A percentile compares a stretch with the other conserved stretches of the same genome.
Evolutionary conservation across 2,888 invertebrate genomes (phyloP).

Genomic region (Stenichneumon culpator): DNA sequence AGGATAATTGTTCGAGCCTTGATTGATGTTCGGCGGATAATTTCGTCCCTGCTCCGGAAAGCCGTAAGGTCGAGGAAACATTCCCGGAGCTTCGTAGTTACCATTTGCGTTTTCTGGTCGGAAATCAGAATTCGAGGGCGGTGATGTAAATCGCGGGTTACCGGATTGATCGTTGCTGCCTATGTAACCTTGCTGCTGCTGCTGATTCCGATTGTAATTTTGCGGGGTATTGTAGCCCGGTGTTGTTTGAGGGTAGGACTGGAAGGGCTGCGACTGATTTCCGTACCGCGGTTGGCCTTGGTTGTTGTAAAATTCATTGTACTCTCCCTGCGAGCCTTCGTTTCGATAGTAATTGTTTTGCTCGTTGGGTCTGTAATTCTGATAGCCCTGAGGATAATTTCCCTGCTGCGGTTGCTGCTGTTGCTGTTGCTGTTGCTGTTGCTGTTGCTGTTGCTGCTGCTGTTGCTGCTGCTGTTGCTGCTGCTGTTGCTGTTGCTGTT

Average conservation of each 20-base stretch:
- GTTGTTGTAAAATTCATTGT: constrained; percentile 79
- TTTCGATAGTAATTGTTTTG: constrained; percentile 80
- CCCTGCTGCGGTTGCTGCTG: constrained; percentile 63
- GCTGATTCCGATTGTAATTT: constrained; percentile 63
- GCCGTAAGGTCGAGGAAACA: constrained; percentile 78
- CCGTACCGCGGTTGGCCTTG: constrained; percentile 79
- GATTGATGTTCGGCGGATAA: constrained; percentile 77
- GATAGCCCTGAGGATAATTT: constrained; percentile 77
- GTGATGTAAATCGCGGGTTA: constrained; percentile 68
- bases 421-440: constrained; percentile 62
- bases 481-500: constrained; percentile 69
- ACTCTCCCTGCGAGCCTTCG: constrained; percentile 77
- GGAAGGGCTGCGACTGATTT: constrained; percentile 76
- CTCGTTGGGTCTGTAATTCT: constrained; percentile 79
- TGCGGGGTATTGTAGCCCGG: constrained; percentile 75
- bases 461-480: constrained; percentile 57
- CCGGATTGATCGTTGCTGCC: constrained; percentile 64
- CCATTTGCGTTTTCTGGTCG: constrained; percentile 76
- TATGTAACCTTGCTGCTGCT: constrained; percentile 65
- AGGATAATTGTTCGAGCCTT: constrained; percentile 77
- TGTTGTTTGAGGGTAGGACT: constrained; percentile 76
- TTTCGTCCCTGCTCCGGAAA: constrained; percentile 81
- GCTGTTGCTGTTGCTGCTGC: constrained; percentile 59
- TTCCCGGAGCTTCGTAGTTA: constrained; percentile 79
- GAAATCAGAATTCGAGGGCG: constrained; percentile 74